These are phyloP conservation scores for Gracilinanus agilis DNA, from an alignment of 2,113 vertebrate species.

Conservation along the genomic window DNA sequence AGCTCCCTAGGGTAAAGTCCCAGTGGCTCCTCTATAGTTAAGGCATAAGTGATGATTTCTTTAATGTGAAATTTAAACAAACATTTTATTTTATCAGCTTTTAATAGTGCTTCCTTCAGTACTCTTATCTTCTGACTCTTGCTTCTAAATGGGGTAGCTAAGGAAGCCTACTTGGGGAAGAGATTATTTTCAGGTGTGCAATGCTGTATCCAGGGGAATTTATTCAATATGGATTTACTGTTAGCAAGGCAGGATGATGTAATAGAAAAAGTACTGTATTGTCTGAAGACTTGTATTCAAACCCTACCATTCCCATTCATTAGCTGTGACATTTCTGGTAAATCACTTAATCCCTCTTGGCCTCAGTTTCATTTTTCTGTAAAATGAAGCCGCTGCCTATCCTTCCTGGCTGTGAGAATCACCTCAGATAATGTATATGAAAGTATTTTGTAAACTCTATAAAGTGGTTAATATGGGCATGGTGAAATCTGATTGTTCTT, in stretches of 20 bases:
- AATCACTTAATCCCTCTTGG: neutral
- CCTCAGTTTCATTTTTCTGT: neutral
- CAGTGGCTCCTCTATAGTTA: neutral
- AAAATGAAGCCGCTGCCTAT: neutral
- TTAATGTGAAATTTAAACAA: neutral
- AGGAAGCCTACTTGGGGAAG: neutral
- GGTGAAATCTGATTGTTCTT: neutral
- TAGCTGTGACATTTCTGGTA: neutral
- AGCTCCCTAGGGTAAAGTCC: neutral
- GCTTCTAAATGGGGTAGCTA: neutral
- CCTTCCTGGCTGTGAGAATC: neutral
- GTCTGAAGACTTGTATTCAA: neutral
- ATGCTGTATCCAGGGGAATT: neutral
- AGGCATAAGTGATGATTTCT: neutral
- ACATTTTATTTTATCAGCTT: neutral
- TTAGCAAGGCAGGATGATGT: neutral
- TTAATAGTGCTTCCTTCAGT: neutral
- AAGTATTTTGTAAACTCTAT: neutral
- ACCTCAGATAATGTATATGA: neutral
- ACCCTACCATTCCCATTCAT: neutral
- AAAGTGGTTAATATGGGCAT: neutral
- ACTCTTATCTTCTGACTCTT: neutral
- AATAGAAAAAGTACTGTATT: neutral
- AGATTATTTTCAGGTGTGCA: slow-evolving; percentile 1
- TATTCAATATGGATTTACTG: neutral